Evolutionary conservation across 2,888 invertebrate species (phyloP), one percentile per base, ranked within the genome.

Genomic region (Xanthorhoe spadicearia): DNA sequence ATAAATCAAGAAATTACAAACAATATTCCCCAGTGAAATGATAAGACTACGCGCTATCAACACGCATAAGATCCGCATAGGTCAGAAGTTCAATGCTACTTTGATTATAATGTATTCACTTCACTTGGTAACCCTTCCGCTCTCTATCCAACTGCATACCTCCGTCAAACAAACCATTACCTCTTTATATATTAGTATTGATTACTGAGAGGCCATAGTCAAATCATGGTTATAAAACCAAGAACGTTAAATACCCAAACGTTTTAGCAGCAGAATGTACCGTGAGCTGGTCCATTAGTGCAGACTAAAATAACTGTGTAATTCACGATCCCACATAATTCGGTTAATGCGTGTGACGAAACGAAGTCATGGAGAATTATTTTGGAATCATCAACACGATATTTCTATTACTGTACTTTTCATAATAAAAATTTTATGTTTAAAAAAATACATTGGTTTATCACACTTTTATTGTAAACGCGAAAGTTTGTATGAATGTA

Each of bases 301-400:
- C 53, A 35, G 59, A 55, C 66, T 23, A 52, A 67, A 67, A 67
- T 67, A 67, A 51, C 66, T 8, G 35, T 1, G 61, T 58, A 61
- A 66, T 58, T 49, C 19, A 46, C 9, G 43, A 54, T 62, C 58
- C 35, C 53, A 57, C 57, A 53, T 57, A 60, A 60, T 60, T 62
- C 43, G 46, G 54, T 61, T 62, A 57, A 58, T 66, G 61, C 19
- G 51, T 61, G 35, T 61, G 61, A 57, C 23, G 52, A 49, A 38
- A 49, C 23, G 32, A 6, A 43, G 52, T 57, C 17, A 48, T 17
- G 52, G 43, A 57, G 13, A 66, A 49, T 49, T 52, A 48, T 57
- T 57, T 46, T 56, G 57, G 51, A 35, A 61, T 32, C n/a, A 15
- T 43, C 48, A 17, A 17, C 15, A 17, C 17, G 48, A 15, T 48